Percentiles rank a stretch among this genome's conserved stretches.
Conservation (phyloP, 23 tunicate genomes). For the Ciona savignyi region DNA sequence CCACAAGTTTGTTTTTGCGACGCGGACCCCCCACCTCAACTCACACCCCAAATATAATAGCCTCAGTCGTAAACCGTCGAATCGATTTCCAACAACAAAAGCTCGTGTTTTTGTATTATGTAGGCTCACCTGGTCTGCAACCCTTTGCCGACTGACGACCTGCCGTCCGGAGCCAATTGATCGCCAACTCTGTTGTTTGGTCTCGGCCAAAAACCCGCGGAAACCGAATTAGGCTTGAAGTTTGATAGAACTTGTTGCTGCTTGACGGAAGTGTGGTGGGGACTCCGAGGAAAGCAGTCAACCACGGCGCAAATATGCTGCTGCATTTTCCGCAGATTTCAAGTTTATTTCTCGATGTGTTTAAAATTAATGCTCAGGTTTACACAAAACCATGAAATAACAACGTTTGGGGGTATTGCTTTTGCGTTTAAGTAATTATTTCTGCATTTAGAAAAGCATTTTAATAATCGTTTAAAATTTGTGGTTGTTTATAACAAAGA, state of each 20-base stretch:
- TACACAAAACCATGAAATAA: no score
- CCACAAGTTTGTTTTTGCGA: neutral
- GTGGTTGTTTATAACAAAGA: no score
- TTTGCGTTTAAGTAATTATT: no score
- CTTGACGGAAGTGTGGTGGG: neutral
- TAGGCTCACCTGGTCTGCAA: neutral
- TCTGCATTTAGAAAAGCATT: no score
- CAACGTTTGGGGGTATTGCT: no score
- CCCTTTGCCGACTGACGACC: neutral
- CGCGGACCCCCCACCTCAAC: neutral
- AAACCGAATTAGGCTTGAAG: neutral
- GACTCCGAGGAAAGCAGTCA: neutral
- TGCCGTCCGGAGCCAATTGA: neutral
- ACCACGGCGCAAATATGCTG: neutral
- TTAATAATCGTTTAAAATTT: no score
- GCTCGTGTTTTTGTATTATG: neutral
- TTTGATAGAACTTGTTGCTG: neutral
- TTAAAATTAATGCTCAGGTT: no score
- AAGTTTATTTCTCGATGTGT: no score
- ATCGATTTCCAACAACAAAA: neutral
- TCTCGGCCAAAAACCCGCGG: neutral
- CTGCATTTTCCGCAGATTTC: neutral
- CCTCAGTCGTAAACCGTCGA: neutral
- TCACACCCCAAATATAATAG: neutral
- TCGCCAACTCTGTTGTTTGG: neutral